Evolutionary conservation across 1,140 invertebrate species (phyloP).

Genomic region (Venturia canescens): DNA sequence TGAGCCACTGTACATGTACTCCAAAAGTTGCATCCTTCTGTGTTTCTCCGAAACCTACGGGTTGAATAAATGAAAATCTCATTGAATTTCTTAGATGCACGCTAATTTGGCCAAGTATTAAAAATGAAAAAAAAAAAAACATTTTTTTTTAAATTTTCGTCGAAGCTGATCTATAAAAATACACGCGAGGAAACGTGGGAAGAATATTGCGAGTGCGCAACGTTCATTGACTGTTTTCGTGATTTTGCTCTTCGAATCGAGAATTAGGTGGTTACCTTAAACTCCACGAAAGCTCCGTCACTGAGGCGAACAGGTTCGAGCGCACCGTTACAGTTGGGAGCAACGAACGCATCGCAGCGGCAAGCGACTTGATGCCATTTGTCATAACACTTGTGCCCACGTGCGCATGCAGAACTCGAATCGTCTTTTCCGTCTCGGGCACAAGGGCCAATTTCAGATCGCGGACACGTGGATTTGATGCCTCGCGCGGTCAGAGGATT

Average conservation of each 20-base stretch:
- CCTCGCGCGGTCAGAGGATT: constrained; percentile 84
- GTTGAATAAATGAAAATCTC: neutral
- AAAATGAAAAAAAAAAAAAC: neutral
- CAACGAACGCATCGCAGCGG: constrained; percentile 82
- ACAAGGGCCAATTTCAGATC: constrained; percentile 79
- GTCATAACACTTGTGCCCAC: constrained; percentile 86
- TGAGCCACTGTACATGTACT: constrained; percentile 85
- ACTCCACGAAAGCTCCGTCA: constrained; percentile 87
- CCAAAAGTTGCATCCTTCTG: constrained; percentile 88
- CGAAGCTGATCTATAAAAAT: no score
- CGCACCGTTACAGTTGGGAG: constrained; percentile 87
- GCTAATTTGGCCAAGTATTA: neutral
- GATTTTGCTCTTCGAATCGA: neutral
- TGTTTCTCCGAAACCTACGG: constrained; percentile 87
- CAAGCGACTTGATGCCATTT: constrained; percentile 87
- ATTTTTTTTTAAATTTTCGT: no score
- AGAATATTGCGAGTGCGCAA: no score
- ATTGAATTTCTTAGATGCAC: neutral
- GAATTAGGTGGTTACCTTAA: constrained; percentile 71
- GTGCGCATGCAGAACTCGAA: constrained; percentile 79
- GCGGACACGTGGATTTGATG: constrained; percentile 86
- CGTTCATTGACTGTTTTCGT: neutral
- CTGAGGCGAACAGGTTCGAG: constrained; percentile 88
- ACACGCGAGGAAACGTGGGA: no score
- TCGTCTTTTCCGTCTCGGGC: constrained; percentile 69